Conservation (phyloP, 2,888 invertebrate species). For the Isotomurus palustris region DNA sequence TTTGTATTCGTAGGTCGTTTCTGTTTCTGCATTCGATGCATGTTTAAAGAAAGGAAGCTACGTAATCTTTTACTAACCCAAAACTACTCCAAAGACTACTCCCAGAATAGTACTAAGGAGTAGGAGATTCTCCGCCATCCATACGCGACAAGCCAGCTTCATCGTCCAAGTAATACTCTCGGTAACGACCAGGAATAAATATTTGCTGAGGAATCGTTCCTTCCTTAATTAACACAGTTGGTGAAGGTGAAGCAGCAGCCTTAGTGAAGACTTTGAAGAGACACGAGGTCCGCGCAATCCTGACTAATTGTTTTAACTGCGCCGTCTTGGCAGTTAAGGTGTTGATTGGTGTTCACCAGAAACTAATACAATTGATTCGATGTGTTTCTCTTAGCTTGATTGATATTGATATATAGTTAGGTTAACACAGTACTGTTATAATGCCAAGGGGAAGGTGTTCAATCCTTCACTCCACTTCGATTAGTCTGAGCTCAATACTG, state of each 20-base stretch:
- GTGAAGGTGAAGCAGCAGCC: not conserved
- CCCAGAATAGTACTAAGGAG: conserved; percentile 73
- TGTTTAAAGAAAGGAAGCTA: conserved; percentile 10
- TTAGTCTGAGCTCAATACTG: no score
- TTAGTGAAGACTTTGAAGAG: not conserved
- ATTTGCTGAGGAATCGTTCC: not conserved
- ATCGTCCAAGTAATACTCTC: conserved; percentile 8
- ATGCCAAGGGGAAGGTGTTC: no score
- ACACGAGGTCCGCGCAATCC: not conserved
- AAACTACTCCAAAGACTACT: conserved; percentile 67
- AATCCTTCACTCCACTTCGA: no score
- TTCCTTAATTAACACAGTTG: not conserved
- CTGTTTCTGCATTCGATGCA: conserved; percentile 3
- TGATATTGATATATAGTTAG: no score
- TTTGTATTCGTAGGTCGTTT: no score
- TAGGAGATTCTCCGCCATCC: conserved; percentile 71
- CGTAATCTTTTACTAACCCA: conserved; percentile 58
- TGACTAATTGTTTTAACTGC: conserved; percentile 17
- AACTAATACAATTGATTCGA: no score
- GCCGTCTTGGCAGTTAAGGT: no score
- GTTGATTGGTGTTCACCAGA: no score
- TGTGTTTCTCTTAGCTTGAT: no score
- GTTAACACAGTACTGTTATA: no score
- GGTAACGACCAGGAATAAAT: conserved; percentile 1
- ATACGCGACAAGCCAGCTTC: conserved; percentile 47